Evolutionary conservation across 64 coral and sea anemone genomes (phyloP).

Genomic region (Anthopleura sola): DNA sequence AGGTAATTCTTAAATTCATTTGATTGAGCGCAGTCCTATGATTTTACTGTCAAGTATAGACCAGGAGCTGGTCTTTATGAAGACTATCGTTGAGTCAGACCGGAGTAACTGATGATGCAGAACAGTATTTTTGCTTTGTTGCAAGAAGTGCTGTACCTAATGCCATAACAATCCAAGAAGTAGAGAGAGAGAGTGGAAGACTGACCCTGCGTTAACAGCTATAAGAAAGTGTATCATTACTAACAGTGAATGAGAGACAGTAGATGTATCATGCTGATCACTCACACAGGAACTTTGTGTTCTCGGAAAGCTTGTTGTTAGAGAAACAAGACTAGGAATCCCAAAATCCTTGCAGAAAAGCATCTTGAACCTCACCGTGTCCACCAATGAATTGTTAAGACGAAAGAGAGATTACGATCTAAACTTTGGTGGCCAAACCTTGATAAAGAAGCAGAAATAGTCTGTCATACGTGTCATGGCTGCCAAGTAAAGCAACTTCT

Average conservation of each 20-base stretch:
- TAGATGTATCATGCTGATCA: not conserved
- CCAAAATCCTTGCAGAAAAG: not conserved
- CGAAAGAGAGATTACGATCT: constrained; percentile 24
- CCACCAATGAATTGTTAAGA: constrained; percentile 26
- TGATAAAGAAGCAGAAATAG: constrained; percentile 26
- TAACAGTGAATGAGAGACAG: not conserved
- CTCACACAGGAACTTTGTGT: constrained; percentile 26
- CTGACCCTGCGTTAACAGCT: constrained; percentile 24
- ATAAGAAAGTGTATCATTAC: not conserved
- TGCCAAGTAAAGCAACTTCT: constrained; percentile 21
- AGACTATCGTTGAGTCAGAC: constrained; percentile 11
- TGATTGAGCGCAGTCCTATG: constrained; percentile 20
- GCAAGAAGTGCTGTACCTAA: constrained; percentile 18
- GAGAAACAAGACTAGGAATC: constrained; percentile 32
- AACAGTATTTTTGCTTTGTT: constrained; percentile 42
- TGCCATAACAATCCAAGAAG: constrained; percentile 41
- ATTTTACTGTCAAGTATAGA: constrained; percentile 30
- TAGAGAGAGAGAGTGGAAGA: constrained; percentile 19
- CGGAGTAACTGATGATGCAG: not conserved
- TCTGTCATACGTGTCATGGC: constrained; percentile 32
- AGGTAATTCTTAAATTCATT: too few relatives aligned
- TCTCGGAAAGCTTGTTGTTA: constrained; percentile 18
- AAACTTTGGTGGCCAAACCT: constrained; percentile 39
- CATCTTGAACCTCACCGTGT: not conserved
- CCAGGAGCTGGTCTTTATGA: not conserved